Base-by-base conservation (phyloP, 35 echinoderm and acorn worm species). In the Apostichopus californicus region DNA sequence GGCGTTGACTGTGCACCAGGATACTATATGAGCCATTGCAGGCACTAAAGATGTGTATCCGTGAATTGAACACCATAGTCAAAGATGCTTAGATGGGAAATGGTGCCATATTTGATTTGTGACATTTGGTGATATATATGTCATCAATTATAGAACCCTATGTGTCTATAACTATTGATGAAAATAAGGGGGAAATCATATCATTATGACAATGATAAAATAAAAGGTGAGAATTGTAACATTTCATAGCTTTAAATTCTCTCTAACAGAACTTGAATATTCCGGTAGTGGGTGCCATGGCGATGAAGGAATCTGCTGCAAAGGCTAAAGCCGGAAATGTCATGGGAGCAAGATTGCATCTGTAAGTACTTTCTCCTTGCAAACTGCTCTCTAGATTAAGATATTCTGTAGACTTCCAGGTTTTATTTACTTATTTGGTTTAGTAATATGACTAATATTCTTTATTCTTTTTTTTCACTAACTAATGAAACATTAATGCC, bases 241-340 rank as follows among this genome's bases (percentile, higher is more conserved):
- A 4, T 3, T 68, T 68, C 18, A 46, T 46, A 46, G 34, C 34
- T 46, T 46, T 46, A 46, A 46, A 46, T 46, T 75, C 17, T 20
- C n/a, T 83, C 15, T 26, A 23, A 58, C 52, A 85, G 81, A 85
- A 85, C 24, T 59, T 85, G 57, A 85, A 85, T 55, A 85, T 85
- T 59, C 81, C 81, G n/a, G 81, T 85, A 14, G 81, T 85, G 2
- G 81, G 81, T 9, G 81, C 81, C 5, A 85, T 59, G 17, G 81
- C 81, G 58, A 59, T 85, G 81, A 59, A 85, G 23, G 81, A 85
- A 24, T 85, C 81, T 85, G 54, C 81, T 23, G 54, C 8, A 21
- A 58, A 58, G 57, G 81, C 81, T 5, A n/a, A 24, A 59, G 2
- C 2, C n/a, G 81, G 81, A 22, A 55, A 85, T 85, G 6, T 57